Evolutionary conservation across 2,113 vertebrate species (phyloP).

Genomic region (Pelecanus crispus): DNA sequence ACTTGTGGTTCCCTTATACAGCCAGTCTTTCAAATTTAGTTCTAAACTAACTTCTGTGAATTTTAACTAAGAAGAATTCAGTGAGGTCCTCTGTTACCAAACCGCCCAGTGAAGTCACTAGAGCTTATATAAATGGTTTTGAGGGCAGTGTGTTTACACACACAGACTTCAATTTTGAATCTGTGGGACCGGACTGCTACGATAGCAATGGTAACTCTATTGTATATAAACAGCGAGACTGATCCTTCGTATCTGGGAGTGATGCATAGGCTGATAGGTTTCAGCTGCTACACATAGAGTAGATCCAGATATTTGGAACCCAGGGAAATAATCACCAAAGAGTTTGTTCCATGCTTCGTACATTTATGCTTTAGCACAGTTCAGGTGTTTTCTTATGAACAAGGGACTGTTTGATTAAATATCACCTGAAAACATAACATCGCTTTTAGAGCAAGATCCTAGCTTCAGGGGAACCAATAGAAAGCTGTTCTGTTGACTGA

Average conservation of each 20-base stretch:
- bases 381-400: background rate
- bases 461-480: background rate
- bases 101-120: background rate
- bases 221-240: accelerated
- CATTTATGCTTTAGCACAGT: background rate
- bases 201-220: background rate
- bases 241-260: background rate
- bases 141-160: background rate
- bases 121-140: background rate
- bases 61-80: background rate
- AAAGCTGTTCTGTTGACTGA: background rate
- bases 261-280: background rate
- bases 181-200: accelerated
- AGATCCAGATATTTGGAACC: background rate
- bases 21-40: background rate
- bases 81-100: background rate
- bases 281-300: background rate
- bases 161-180: background rate
- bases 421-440: background rate
- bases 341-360: background rate
- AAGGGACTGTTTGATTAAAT: background rate
- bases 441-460: background rate
- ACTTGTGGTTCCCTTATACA: background rate
- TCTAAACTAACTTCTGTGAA: background rate
- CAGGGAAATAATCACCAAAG: background rate